Base-by-base conservation (phyloP, 2,888 invertebrate species). In the Teinopalpus imperialis region DNA sequence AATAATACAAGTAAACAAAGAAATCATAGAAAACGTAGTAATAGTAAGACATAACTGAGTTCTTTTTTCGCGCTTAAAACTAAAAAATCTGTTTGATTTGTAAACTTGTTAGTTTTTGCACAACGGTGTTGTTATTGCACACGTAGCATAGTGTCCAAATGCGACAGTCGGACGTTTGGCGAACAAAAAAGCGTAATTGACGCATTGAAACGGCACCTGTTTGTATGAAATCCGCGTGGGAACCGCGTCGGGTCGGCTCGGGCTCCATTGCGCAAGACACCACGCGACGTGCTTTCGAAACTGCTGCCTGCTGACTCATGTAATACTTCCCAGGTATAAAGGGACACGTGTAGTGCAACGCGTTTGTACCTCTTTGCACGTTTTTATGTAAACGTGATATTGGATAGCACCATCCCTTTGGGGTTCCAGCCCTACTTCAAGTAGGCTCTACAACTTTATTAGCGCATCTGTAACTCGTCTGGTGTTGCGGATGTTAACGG, bases 221-320 rank as follows among this genome's bases (percentile, higher is more conserved):
- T 74, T 74, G 69, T 77, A 80, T 76, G 81, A 86, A 87, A 85
- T 83, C 81, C 79, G 87, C 87, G 87, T 88, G 87, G 87, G 87
- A 88, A 87, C 74, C 72, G 64, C 59, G 61, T 59, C 65, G 62
- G 56, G 74, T 71, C 63, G 56, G 70, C 59, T 65, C 69, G 66
- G 59, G 48, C 43, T 45, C 58, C 49, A 59, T 83, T 85, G 78
- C 80, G 79, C 74, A 83, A 83, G 57, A 57, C 56, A 29, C 59
- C 59, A 49, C 39, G 54, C 50, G 54, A 13, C 13, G 34, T 6
- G 30, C 41, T 36, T 39, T 27, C 40, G 40, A 34, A 76, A 77
- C 63, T 43, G 57, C 65, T 68, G 69, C 69, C 61, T 61, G 50
- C 61, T 58, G 59, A 54, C 59, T 56, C 52, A 9, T 45, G 39